Evolutionary conservation across 1,140 invertebrate genomes (phyloP).

Genomic region (Camponotus vicinus): DNA sequence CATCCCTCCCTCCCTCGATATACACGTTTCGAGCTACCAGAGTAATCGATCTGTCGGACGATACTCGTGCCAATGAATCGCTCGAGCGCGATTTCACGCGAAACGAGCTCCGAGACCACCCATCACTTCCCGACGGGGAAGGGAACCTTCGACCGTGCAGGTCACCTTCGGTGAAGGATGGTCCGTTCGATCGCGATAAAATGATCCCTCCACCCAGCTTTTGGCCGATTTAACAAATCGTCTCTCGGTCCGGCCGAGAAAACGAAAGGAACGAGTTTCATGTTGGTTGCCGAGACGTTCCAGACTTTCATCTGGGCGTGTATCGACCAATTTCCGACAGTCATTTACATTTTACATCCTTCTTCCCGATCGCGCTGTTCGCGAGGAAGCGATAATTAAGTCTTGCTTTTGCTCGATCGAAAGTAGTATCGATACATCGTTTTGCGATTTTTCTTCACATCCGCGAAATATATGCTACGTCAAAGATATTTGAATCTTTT

Average conservation of each 20-base stretch:
- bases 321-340: not conserved
- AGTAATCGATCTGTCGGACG: constrained; percentile 81
- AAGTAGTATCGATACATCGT: not conserved
- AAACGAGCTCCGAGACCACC: constrained; percentile 65
- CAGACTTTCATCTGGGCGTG: not conserved
- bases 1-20: constrained; percentile 51
- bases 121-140: constrained; percentile 66
- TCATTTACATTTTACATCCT: not conserved
- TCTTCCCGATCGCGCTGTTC: not conserved
- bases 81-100: constrained; percentile 76
- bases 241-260: constrained; percentile 38
- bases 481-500: constrained; percentile 15
- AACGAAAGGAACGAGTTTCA: constrained; percentile 17
- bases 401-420: not conserved
- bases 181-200: constrained; percentile 80
- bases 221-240: constrained; percentile 80
- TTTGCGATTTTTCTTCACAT: not conserved
- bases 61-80: constrained; percentile 80
- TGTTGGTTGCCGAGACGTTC: not conserved
- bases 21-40: constrained; percentile 57
- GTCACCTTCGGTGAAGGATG: constrained; percentile 75
- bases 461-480: not conserved
- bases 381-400: not conserved
- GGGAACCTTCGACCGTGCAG: constrained; percentile 56
- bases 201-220: constrained; percentile 71